Percentiles rank a stretch among this genome's conserved stretches.
phyloP scores from a whole-genome alignment of 2,113 vertebrate species.

The Plestiodon gilberti region DNA sequence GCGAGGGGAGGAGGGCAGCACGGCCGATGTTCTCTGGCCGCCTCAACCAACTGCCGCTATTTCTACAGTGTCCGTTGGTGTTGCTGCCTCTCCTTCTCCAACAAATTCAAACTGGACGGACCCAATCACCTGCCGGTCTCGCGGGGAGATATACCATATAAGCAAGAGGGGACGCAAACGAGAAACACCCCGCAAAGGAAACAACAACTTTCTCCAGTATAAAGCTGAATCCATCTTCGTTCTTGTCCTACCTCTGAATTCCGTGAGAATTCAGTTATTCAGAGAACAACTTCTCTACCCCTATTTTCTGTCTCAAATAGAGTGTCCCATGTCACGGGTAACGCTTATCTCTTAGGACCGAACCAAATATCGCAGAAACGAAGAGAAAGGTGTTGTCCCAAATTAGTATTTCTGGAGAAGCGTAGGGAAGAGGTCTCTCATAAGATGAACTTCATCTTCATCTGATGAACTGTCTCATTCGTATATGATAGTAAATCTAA shows the following conservation, averaged over 20 bases:
- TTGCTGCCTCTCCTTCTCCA: not conserved
- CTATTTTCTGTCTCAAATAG: not conserved
- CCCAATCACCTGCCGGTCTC: not conserved
- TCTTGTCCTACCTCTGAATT: fast-evolving
- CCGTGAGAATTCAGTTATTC: too few relatives aligned
- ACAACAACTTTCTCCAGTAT: too few relatives aligned
- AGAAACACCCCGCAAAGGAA: not conserved
- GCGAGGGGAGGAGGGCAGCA: not conserved
- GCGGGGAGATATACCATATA: fast-evolving
- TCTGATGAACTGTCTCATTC: not conserved
- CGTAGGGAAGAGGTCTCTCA: too few relatives aligned
- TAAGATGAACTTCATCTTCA: not conserved
- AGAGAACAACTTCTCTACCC: not conserved
- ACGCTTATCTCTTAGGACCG: not conserved
- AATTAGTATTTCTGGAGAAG: not conserved
- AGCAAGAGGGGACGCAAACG: not conserved
- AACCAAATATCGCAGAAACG: not conserved
- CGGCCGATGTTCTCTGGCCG: not conserved
- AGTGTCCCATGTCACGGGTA: fast-evolving
- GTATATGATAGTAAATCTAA: not conserved
- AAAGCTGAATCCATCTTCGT: fast-evolving
- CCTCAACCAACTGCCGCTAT: not conserved
- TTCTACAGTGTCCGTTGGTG: not conserved
- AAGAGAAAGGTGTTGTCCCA: not conserved
- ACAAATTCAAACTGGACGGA: not conserved